Conservation (phyloP, 2,113 vertebrate species). For the Pavo muticus region DNA sequence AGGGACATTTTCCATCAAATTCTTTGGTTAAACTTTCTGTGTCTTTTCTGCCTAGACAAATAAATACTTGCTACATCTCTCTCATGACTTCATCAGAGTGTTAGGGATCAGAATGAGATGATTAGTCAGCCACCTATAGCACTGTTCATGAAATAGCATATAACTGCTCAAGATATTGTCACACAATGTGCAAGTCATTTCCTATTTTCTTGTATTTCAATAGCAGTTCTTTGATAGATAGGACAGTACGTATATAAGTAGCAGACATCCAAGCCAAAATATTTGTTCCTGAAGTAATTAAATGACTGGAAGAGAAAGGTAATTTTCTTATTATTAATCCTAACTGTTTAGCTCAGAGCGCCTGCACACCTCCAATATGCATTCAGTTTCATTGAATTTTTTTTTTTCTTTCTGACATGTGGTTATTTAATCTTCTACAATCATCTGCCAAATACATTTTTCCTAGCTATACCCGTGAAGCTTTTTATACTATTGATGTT, state of each 20-base stretch:
- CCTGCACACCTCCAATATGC: slow-evolving; percentile 65
- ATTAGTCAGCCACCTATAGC: slow-evolving; percentile 46
- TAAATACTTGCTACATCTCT: slow-evolving; percentile 41
- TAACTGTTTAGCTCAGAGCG: slow-evolving; percentile 66
- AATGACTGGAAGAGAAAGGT: slow-evolving; percentile 76
- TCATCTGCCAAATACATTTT: slow-evolving; percentile 70
- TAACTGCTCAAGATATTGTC: slow-evolving; percentile 56
- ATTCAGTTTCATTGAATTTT: slow-evolving; percentile 62
- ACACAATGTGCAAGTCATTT: slow-evolving; percentile 51
- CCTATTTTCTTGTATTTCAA: slow-evolving; percentile 40
- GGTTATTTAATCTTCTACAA: slow-evolving; percentile 81
- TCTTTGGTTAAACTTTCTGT: slow-evolving; percentile 41
- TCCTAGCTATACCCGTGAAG: slow-evolving; percentile 68
- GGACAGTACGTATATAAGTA: slow-evolving; percentile 54
- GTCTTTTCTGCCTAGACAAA: slow-evolving; percentile 25
- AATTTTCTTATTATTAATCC: slow-evolving; percentile 78
- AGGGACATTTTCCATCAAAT: slow-evolving; percentile 38
- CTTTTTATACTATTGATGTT: slow-evolving; percentile 80
- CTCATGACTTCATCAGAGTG: slow-evolving; percentile 24
- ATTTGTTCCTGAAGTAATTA: slow-evolving; percentile 70
- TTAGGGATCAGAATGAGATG: slow-evolving; percentile 37
- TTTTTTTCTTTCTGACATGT: slow-evolving; percentile 60
- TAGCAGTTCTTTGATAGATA: slow-evolving; percentile 50
- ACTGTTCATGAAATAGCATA: slow-evolving; percentile 58
- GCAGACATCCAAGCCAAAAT: slow-evolving; percentile 65